Base-by-base conservation (phyloP, 2,797 vertebrate genomes). In the Girardinus metallicus region DNA sequence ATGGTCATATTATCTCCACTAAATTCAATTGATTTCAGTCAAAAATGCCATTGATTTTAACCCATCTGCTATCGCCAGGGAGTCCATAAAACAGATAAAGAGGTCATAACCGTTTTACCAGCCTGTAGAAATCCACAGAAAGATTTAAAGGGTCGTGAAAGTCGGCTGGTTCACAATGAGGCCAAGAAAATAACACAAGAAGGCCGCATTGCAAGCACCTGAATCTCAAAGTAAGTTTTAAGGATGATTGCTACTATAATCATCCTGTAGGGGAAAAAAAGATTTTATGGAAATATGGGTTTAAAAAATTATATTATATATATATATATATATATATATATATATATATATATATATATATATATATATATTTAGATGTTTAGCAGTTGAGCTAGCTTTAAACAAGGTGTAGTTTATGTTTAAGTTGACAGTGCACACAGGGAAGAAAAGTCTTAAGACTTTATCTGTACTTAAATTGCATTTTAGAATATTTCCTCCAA, bases 31-130 rank as follows among this genome's bases (percentile, higher is more conserved):
- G 91, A 93, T 94, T 94, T 91, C 78, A 83, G 88, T 90, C 87
- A 92, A 94, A 93, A 92, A 94, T 91, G 85, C 91, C 93, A 95
- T 94, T 93, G 93, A 95, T 95, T 92, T 93, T 92, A 89, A 78
- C 82, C 94, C 94, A 92, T 93, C 84, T 89, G 88, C 94, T 92
- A 90, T 85, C 94, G 89, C 89, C 85, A 60, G 89, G 92, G 91
- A 96, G 94, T 96, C 93, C 91, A 95, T 96, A 96, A 95, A 96
- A 93, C 86, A 93, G 92, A 95, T 95, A 94, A 95, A 94, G 94
- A 95, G 94, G 94, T 95, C 94, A 95, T 95, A 96, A 96, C 95
- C 92, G 90, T 94, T 95, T 95, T 95, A 96, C 92, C 95, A 93
- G 94, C 91, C 93, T 87, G 89, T 94, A 92, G 92, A 95, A 94